Evolutionary conservation across 2,797 vertebrate genomes (phyloP), one percentile per base, ranked within the genome.

Genomic region (Propithecus perrieri): DNA sequence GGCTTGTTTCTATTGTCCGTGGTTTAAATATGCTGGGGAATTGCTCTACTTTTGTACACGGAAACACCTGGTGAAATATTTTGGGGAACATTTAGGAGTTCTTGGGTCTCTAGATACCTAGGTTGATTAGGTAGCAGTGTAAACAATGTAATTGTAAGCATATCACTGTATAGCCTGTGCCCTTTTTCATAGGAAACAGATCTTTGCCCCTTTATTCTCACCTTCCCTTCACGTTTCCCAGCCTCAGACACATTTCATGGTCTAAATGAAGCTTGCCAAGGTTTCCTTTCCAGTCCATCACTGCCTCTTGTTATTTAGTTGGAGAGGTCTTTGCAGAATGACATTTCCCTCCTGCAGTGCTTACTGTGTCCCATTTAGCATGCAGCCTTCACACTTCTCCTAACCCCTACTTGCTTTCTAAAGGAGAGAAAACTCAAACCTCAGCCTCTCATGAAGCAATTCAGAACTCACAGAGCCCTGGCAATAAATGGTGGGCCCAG

Each of bases 331-430:
- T 87, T 94, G 63, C 76, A 79, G 92, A 95, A 85, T 65, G 87
- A 30, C 81, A 78, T 89, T 92, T 94, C 65, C 76, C 83, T 91
- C 89, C 93, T 78, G 57, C 30, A n/a, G 76, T 87, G 89, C 79
- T 92, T 71, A 71, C 89, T 53, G 69, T 85, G 93, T 80, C 65
- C 89, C 81, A 71, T 94, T 94, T 96, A 84, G 89, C 87, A 78
- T 59, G 63, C 18, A 92, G 86, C 90, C 89, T 80, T 78, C 71
- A 10, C 80, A 80, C 80, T 69, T 92, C 94, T 96, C 81, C 74
- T 81, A 26, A 79, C 57, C 81, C 72, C 67, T 59, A 2, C 89
- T 80, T 87, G 35, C 72, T 86, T 86, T 95, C 94, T 67, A 61
- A 83, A 84, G 35, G 28, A 89, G 81, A 59, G 71, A 81, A 87